Conservation (phyloP, 2,113 vertebrate genomes). For the Podarcis raffonei region DNA sequence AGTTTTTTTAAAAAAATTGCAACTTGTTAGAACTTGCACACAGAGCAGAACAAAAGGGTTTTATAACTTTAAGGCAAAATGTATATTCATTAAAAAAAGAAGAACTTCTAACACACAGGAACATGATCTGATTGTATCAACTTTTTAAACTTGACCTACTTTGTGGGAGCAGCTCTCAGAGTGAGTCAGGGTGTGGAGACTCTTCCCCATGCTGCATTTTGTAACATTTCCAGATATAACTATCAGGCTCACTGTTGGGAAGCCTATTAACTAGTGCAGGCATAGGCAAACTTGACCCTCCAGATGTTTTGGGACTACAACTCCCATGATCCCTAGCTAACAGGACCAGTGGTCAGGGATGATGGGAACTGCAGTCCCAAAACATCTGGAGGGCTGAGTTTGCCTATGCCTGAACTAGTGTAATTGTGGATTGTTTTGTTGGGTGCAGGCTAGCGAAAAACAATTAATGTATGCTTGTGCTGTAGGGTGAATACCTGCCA, state of each 20-base stretch:
- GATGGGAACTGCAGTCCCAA: too few relatives aligned
- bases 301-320: too few relatives aligned
- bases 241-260: neutral
- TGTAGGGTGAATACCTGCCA: neutral
- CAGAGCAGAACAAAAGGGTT: neutral
- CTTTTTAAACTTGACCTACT: neutral
- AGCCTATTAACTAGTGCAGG: neutral
- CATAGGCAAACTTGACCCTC: too few relatives aligned
- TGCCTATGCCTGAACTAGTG: neutral
- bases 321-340: too few relatives aligned
- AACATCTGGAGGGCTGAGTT: too few relatives aligned
- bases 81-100: neutral
- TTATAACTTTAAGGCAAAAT: neutral
- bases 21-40: neutral
- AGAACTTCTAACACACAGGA: neutral
- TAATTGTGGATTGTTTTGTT: neutral
- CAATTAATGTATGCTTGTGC: neutral
- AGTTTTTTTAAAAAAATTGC: neutral
- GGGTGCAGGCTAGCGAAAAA: neutral
- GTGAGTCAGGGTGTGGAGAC: neutral
- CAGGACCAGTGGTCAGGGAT: too few relatives aligned
- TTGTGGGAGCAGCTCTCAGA: neutral
- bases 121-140: neutral
- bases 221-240: neutral
- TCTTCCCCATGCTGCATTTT: neutral